Percentiles rank a stretch among this genome's conserved stretches.
Evolutionary conservation across 2,797 vertebrate species (phyloP).

Genomic region (Brachyalestes nurse): DNA sequence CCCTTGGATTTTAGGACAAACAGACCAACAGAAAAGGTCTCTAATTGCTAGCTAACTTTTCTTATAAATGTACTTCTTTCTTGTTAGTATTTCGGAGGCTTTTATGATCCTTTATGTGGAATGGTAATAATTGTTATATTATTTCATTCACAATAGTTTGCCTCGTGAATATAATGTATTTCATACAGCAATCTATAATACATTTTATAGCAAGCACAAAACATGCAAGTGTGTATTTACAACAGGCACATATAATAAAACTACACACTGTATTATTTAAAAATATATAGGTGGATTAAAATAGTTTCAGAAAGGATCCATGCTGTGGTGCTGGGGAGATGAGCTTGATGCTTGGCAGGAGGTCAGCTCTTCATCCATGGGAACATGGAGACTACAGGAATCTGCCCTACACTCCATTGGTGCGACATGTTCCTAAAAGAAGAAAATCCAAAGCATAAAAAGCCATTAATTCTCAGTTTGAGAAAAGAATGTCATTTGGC

Average conservation of each 20-base stretch:
- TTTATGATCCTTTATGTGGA: background rate
- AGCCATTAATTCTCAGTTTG: background rate
- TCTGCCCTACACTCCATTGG: slow-evolving; percentile 57
- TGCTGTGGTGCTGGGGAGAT: slow-evolving; percentile 59
- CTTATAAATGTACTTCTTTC: background rate
- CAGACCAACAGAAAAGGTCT: background rate
- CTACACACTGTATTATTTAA: background rate
- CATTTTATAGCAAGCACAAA: background rate
- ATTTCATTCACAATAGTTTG: background rate
- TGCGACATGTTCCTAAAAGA: slow-evolving; percentile 59
- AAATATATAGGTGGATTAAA: background rate
- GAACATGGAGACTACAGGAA: slow-evolving; percentile 74
- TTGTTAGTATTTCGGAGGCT: background rate
- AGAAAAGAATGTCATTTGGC: background rate
- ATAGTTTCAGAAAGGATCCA: slow-evolving; percentile 60
- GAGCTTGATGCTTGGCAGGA: slow-evolving; percentile 67
- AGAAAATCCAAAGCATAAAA: background rate
- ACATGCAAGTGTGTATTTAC: background rate
- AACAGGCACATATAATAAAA: background rate
- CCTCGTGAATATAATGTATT: background rate
- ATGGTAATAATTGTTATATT: background rate
- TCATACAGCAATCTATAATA: background rate
- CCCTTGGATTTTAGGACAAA: background rate
- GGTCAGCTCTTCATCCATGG: slow-evolving; percentile 72
- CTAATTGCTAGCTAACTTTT: background rate